These are phyloP conservation scores for Selenia dentaria DNA, from an alignment of 2,888 invertebrate genomes.

Conservation along the genomic window DNA sequence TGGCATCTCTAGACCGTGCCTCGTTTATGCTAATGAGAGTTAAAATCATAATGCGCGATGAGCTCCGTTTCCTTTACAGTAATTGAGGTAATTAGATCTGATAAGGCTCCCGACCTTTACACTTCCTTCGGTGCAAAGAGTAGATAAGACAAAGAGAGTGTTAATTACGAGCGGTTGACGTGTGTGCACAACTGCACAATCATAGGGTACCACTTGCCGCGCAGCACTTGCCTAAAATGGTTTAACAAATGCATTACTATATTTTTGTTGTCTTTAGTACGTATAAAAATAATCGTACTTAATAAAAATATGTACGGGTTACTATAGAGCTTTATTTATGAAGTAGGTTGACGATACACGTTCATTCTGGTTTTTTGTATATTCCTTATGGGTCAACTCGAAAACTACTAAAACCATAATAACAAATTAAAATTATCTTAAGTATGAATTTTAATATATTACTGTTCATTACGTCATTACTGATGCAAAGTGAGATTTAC, in stretches of 20 bases:
- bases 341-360: no score
- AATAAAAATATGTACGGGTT: no score
- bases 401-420: no score
- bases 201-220: conserved; percentile 27
- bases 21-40: conserved; percentile 73
- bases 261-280: no score
- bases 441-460: no score
- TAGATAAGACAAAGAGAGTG: conserved; percentile 58
- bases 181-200: conserved; percentile 9
- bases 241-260: not conserved
- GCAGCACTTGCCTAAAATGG: conserved; percentile 9
- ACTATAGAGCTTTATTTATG: no score
- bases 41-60: conserved; percentile 76
- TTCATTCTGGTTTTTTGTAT: no score
- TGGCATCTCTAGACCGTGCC: conserved; percentile 58
- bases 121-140: conserved; percentile 66
- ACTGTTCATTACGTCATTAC: no score
- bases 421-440: no score
- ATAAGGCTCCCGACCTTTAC: conserved; percentile 78
- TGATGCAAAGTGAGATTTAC: no score
- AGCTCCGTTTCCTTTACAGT: conserved; percentile 68
- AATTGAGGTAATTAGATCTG: conserved; percentile 77
- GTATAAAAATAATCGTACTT: no score
- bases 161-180: conserved; percentile 50
- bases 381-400: no score